These are phyloP conservation scores for Antheraea mylitta DNA, from an alignment of 1,140 invertebrate species.

Conservation along the genomic window DNA sequence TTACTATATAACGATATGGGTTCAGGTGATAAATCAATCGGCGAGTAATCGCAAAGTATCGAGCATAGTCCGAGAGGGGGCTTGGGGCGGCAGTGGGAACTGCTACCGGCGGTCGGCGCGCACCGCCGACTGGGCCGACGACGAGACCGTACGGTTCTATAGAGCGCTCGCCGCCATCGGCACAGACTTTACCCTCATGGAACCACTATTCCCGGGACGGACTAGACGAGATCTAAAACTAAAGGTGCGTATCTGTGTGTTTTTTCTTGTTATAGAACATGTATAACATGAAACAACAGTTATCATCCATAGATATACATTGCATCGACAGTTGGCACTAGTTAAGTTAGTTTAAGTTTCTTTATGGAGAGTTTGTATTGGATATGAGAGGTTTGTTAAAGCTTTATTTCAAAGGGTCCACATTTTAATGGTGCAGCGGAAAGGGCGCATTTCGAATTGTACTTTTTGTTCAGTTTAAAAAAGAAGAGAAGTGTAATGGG, in stretches of 20 bases:
- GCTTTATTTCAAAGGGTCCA: too few relatives aligned
- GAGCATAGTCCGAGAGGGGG: constrained; percentile 81
- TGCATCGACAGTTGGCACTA: too few relatives aligned
- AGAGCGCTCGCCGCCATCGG: constrained; percentile 92
- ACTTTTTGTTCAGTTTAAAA: constrained; percentile 52
- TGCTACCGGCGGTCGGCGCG: constrained; percentile 83
- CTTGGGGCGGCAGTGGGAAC: constrained; percentile 77
- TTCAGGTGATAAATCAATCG: constrained; percentile 84
- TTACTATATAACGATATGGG: too few relatives aligned
- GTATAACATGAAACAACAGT: too few relatives aligned
- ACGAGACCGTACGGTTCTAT: constrained; percentile 92
- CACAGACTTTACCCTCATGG: constrained; percentile 94
- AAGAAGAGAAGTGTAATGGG: constrained; percentile 61
- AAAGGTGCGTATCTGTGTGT: constrained; percentile 78
- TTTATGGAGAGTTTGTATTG: too few relatives aligned
- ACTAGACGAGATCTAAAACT: constrained; percentile 89
- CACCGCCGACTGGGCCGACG: constrained; percentile 83
- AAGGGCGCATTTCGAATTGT: too few relatives aligned
- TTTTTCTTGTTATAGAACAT: too few relatives aligned
- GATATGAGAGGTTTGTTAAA: too few relatives aligned
- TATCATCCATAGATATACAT: too few relatives aligned
- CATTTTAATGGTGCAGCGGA: too few relatives aligned
- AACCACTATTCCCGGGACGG: constrained; percentile 88
- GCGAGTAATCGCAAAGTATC: constrained; percentile 81
- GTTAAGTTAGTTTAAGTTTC: too few relatives aligned